Evolutionary conservation across 2,113 vertebrate genomes (phyloP), one percentile per base, ranked within the genome.

Genomic region (Eudorcas thomsonii): DNA sequence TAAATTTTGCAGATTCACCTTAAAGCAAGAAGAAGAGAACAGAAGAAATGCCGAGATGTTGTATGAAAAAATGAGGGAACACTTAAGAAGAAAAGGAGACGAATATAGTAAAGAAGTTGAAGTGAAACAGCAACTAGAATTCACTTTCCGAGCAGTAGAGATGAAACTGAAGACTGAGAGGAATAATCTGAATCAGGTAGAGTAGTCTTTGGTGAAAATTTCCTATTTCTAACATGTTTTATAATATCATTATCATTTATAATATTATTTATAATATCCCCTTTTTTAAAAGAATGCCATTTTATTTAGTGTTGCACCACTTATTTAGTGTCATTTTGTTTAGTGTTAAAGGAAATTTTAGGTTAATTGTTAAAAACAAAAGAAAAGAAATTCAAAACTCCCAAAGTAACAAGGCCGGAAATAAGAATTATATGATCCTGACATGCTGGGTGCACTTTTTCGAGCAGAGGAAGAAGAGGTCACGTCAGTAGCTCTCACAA

Each of bases 11-110:
- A 99, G 99, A 96, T 99, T 99, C 98, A 97, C 99, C 92, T 98
- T 99, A 96, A 99, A 99, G 98, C 99, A 99, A 98, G 99, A 99
- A 96, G 99, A 99, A 92, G 99, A 99, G 92, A 99, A 99, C 92
- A 99, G 99, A 57, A 99, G 98, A 82, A 99, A 98, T 89, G 97
- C 98, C 64, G 98, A 99, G 95, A 99, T 99, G 88, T 98, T 99
- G 4, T 99, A 99, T 98, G 99, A 99, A 94, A 99, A 99, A 95
- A 99, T 96, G 88, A 98, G 96, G 94, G 99, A 99, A 64, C 99
- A 99, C 82, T 98, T 99, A 81, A 98, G 96, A 98, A 99, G 97
- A 84, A 99, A 98, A 77, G 99, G 99, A 98, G 99, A 99, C 96
- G 99, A 99, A 55, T 99, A 99, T 21, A 98, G 98, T 97, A 91